These are phyloP conservation scores for Drosophila pseudotalamancana DNA, from an alignment of 2,888 invertebrate genomes.

Conservation along the genomic window DNA sequence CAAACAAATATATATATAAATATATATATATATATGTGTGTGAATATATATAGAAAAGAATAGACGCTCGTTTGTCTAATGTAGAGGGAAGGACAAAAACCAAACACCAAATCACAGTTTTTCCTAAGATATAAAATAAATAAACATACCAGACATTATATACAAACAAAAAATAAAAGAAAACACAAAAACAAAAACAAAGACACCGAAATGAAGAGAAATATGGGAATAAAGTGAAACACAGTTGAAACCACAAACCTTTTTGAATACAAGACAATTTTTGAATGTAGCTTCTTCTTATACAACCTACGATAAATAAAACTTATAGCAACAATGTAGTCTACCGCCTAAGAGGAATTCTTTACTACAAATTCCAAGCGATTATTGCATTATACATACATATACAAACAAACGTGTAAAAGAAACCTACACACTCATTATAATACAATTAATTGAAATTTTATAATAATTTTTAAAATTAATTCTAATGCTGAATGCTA, in stretches of 20 bases:
- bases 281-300: constrained; percentile 48
- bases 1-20: neutral
- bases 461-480: constrained; percentile 16
- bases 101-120: constrained; percentile 52
- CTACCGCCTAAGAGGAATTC: constrained; percentile 50
- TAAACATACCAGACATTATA: constrained; percentile 11
- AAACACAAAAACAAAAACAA: neutral
- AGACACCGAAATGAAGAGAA: constrained; percentile 4
- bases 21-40: neutral
- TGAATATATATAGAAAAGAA: constrained; percentile 16
- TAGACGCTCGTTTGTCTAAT: constrained; percentile 21
- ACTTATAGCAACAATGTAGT: constrained; percentile 37
- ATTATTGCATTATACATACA: constrained; percentile 53
- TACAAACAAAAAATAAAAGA: neutral
- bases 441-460: constrained; percentile 6
- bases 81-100: constrained; percentile 17
- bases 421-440: constrained; percentile 16
- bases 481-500: constrained; percentile 29
- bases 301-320: constrained; percentile 30
- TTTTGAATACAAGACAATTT: constrained; percentile 44
- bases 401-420: constrained; percentile 20
- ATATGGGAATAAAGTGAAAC: constrained; percentile 8
- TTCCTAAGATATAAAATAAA: constrained; percentile 21
- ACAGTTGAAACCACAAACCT: constrained; percentile 21
- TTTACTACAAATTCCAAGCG: constrained; percentile 48